Evolutionary conservation across 2,113 vertebrate species (phyloP).

Genomic region (Odocoileus virginianus): DNA sequence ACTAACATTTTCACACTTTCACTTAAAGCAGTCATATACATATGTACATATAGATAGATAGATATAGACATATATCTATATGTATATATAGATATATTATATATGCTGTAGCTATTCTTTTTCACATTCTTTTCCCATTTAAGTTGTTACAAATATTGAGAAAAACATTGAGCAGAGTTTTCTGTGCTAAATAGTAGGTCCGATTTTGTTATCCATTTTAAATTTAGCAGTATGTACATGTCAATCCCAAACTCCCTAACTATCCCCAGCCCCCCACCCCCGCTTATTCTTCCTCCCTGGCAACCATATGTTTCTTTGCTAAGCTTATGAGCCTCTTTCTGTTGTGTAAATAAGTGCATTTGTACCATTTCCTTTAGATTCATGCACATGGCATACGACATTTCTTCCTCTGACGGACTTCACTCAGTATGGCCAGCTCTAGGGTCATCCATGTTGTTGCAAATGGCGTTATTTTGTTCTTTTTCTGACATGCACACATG

Average conservation of each 20-base stretch:
- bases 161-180: not conserved
- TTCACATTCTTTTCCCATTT: not conserved
- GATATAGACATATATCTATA: not conserved
- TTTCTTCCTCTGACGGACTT: not conserved
- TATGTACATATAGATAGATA: not conserved
- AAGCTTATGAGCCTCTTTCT: not conserved
- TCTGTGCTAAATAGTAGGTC: not conserved
- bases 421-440: not conserved
- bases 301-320: not conserved
- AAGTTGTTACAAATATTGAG: not conserved
- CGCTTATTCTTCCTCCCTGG: not conserved
- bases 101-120: not conserved
- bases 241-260: not conserved
- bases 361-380: not conserved
- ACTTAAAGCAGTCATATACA: not conserved
- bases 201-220: not conserved
- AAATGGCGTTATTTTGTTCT: not conserved
- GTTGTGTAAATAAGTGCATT: not conserved
- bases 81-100: not conserved
- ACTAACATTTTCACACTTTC: not conserved
- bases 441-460: not conserved
- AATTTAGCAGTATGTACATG: not conserved
- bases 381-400: not conserved
- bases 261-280: not conserved
- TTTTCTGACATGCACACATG: not conserved